phyloP scores from a whole-genome alignment of 92 coral and sea anemone genomes.

The Parazoanthus darwini region DNA sequence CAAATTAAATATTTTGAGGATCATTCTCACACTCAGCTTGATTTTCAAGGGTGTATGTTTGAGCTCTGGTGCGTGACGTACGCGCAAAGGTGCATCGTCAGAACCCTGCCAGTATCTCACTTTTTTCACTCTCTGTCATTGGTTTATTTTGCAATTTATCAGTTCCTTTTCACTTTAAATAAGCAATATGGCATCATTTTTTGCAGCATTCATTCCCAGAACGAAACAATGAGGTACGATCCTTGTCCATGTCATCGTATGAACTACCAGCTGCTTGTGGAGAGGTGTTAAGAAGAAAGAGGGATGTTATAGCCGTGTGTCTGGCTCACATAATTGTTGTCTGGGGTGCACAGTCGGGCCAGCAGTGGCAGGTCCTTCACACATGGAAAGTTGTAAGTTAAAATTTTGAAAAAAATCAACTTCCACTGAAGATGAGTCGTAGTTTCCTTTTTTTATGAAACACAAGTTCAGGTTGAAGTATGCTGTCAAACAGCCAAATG shows the following conservation, averaged over 20 bases:
- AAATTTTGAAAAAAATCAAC: not conserved
- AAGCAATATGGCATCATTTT: not conserved
- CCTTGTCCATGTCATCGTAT: conserved; percentile 69
- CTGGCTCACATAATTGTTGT: conserved; percentile 65
- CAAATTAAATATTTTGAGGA: no score
- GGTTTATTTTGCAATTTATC: no score
- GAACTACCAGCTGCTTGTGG: conserved; percentile 34
- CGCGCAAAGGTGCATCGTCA: no score
- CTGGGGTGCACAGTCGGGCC: conserved; percentile 63
- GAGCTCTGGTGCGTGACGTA: no score
- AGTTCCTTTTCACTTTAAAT: no score
- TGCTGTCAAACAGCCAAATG: no score
- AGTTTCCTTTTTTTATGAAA: not conserved
- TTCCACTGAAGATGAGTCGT: no score
- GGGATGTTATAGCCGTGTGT: conserved; percentile 79
- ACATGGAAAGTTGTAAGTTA: conserved; percentile 70
- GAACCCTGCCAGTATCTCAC: no score
- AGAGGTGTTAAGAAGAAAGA: conserved; percentile 45
- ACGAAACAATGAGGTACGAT: conserved; percentile 49
- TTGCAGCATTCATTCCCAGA: conserved; percentile 61
- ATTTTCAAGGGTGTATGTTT: no score
- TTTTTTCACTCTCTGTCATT: no score
- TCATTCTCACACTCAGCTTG: no score
- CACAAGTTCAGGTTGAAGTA: no score
- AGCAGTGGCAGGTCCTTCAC: conserved; percentile 70